Conservation (phyloP, 2,113 vertebrate species). For the Coptodon bakossiorum region DNA sequence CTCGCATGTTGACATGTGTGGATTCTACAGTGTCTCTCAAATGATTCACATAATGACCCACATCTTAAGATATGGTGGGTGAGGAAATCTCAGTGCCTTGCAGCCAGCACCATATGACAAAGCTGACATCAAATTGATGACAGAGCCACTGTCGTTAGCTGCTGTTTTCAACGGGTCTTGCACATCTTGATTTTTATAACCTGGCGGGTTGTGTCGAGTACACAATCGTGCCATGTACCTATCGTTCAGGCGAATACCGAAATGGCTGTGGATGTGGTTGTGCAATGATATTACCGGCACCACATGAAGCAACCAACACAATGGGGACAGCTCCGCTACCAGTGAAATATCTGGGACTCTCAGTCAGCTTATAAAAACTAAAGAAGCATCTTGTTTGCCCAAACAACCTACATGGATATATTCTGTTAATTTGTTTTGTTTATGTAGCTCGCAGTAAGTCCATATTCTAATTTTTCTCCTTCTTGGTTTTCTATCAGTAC, state of each 20-base stretch:
- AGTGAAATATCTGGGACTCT: background rate
- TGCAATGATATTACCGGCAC: background rate
- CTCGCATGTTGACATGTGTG: background rate
- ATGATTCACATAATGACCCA: background rate
- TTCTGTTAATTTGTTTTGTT: background rate
- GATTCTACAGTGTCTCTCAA: background rate
- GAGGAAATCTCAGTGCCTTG: background rate
- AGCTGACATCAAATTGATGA: background rate
- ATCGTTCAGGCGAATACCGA: accelerated
- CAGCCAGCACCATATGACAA: background rate
- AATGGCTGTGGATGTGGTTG: background rate
- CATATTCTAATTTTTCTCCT: background rate
- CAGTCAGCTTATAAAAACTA: background rate
- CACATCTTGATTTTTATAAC: background rate
- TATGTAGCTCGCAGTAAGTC: background rate
- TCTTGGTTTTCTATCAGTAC: background rate
- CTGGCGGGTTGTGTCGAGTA: accelerated
- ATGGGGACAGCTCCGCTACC: background rate
- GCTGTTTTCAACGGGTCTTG: background rate
- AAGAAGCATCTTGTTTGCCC: background rate
- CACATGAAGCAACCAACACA: background rate
- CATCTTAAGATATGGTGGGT: background rate
- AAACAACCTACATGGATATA: background rate
- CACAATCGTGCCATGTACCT: background rate
- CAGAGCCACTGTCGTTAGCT: background rate